These are phyloP conservation scores for Trissolcus japonicus DNA, from an alignment of 2,888 invertebrate species.

Conservation along the genomic window DNA sequence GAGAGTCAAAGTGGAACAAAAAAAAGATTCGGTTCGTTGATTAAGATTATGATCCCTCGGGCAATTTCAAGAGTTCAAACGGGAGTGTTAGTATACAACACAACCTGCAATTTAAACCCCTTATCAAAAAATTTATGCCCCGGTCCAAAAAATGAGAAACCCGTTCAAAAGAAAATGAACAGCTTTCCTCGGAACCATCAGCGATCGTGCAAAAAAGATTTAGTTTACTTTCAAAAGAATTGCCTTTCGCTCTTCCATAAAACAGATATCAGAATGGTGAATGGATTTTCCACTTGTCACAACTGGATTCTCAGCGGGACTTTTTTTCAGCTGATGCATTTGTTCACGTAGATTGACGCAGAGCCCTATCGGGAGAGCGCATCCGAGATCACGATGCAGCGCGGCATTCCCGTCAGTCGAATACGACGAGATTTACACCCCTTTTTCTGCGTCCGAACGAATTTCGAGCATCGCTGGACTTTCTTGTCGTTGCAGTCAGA, in stretches of 20 bases:
- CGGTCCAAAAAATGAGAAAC: no score
- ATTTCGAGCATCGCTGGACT: constrained; percentile 34
- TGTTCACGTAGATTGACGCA: constrained; percentile 23
- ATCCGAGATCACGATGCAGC: constrained; percentile 15
- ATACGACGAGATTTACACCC: constrained; percentile 44
- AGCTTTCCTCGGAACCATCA: background rate
- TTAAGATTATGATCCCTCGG: constrained; percentile 39
- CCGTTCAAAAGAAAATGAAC: no score
- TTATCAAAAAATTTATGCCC: no score
- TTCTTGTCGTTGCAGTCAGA: constrained; percentile 37
- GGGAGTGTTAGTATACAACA: constrained; percentile 3
- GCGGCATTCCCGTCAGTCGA: constrained; percentile 32
- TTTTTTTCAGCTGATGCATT: constrained; percentile 15
- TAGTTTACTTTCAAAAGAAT: no score
- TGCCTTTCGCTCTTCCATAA: constrained; percentile 1
- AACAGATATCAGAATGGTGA: constrained; percentile 7
- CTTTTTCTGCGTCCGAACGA: constrained; percentile 41
- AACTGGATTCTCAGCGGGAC: constrained; percentile 6
- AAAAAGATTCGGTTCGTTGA: constrained; percentile 20
- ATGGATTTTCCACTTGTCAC: no score
- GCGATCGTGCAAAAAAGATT: no score
- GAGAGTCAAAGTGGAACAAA: constrained; percentile 33
- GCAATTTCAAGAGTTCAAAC: constrained; percentile 25
- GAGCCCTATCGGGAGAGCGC: constrained; percentile 15
- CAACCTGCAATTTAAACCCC: background rate